Evolutionary conservation across 2,113 vertebrate species (phyloP), one percentile per base, ranked within the genome.

Genomic region (Perca schrenkii): DNA sequence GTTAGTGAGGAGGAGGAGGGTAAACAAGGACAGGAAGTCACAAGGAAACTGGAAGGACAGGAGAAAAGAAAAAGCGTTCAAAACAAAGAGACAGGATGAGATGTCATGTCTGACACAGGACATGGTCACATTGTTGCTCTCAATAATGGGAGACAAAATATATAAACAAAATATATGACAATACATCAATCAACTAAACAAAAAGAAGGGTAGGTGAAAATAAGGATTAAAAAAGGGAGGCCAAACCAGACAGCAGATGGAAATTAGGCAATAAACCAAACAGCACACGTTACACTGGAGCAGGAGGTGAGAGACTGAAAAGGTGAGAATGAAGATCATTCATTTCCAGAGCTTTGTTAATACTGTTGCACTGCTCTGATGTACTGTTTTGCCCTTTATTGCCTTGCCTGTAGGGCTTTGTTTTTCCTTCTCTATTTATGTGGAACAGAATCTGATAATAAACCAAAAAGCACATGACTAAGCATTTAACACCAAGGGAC

Each of bases 71-170:
- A 77, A 25, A 70, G 8, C 47, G 16, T 85, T 64, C 52, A 76
- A 85, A 76, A 77, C 83, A 88, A 82, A 79, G 52, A 88, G 74
- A 36, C 28, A 15, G n/a, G 16, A 54, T 57, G 28, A 64, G 49
- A 34, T 54, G 53, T 81, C 54, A 0, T n/a, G n/a, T 77, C 66
- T 66, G 58, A 83, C 14, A 67, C 22, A n/a, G 47, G 56, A 76
- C 57, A 8, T 7, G 52, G 56, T 75, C 50, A 80, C 53, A 56
- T 54, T 74, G 67, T 60, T 54, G 72, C 72, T 65, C 34, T 86
- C 77, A 88, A 82, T 88, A 77, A 72, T n/a, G 53, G 34, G 73
- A n/a, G 80, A 78, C 58, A 88, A 56, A 88, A 85, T 63, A 74
- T 52, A 74, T 56, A 80, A 83, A 74, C 54, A 63, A 64, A 78